These are phyloP conservation scores for Zaprionus nigranus DNA, from an alignment of 1,140 invertebrate genomes.

Conservation along the genomic window DNA sequence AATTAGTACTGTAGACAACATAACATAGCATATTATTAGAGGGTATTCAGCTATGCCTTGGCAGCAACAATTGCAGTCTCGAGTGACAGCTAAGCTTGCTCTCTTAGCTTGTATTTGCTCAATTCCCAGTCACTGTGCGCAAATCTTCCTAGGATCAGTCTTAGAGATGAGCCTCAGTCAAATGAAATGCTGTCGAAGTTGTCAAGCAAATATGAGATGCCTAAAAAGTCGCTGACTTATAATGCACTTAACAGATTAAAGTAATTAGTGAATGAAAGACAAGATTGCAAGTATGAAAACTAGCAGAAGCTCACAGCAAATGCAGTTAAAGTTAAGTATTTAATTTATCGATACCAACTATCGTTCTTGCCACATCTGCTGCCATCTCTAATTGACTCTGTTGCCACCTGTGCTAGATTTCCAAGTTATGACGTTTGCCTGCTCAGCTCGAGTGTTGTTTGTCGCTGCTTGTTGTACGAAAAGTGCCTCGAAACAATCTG, in stretches of 20 bases:
- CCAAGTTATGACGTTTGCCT: conserved; percentile 32
- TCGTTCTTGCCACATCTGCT: conserved; percentile 16
- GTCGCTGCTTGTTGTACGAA: conserved; percentile 11
- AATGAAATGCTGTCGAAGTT: neutral
- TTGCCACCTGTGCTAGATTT: conserved; percentile 16
- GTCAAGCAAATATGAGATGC: neutral
- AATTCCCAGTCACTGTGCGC: conserved; percentile 12
- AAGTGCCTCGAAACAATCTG: conserved; percentile 29
- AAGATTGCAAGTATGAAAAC: neutral
- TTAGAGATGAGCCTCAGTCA: conserved; percentile 23
- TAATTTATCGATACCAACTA: neutral
- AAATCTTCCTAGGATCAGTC: conserved; percentile 5
- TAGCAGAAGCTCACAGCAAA: neutral
- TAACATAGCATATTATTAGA: too few species aligned
- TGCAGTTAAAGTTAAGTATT: neutral
- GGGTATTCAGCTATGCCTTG: conserved; percentile 21
- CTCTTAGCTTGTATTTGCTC: conserved; percentile 31
- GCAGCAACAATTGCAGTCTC: conserved; percentile 35
- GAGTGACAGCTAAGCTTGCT: conserved; percentile 19
- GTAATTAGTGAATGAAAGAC: neutral
- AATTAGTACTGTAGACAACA: too few species aligned
- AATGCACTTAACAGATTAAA: neutral
- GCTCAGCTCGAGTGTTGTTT: conserved; percentile 3
- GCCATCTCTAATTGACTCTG: conserved; percentile 15
- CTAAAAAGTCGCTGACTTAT: neutral